A percentile compares a stretch with the other conserved stretches of the same genome.
Evolutionary conservation across 2,888 invertebrate genomes (phyloP).

Genomic region (Nymphalis urticae): DNA sequence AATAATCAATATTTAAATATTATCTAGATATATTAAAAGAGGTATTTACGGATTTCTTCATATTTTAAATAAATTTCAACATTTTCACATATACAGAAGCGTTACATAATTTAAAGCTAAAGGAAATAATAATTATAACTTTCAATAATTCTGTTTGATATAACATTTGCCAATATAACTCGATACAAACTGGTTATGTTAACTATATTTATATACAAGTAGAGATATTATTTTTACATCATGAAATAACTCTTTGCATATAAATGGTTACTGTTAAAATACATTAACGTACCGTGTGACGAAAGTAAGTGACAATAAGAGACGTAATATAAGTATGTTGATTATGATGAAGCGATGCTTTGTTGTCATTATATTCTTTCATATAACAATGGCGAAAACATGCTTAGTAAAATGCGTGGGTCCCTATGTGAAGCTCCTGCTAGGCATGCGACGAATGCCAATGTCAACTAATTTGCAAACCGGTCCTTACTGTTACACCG

Average conservation of each 20-base stretch:
- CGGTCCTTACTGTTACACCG: conserved; percentile 64
- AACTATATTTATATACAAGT: background rate
- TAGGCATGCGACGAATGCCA: conserved; percentile 59
- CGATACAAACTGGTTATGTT: conserved; percentile 7
- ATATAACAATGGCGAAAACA: conserved; percentile 35
- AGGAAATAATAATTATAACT: background rate
- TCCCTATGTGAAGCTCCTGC: conserved; percentile 31
- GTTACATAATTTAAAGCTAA: background rate
- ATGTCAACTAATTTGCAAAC: conserved; percentile 76
- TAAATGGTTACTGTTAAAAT: conserved; percentile 11
- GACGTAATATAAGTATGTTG: conserved; percentile 30
- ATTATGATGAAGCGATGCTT: conserved; percentile 27
- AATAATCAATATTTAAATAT: no score
- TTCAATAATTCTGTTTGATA: conserved; percentile 4
- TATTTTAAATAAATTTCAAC: conserved; percentile 1
- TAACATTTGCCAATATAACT: conserved; percentile 2
- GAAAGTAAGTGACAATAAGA: conserved; percentile 18
- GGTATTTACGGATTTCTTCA: no score
- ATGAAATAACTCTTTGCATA: conserved; percentile 3
- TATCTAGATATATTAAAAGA: no score
- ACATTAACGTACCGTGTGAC: conserved; percentile 12
- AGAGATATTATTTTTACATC: conserved; percentile 2
- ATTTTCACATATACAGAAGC: background rate
- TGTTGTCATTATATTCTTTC: conserved; percentile 25
- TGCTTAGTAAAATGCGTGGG: conserved; percentile 30